Conservation (phyloP, 2,888 invertebrate genomes). For the Rhagonycha lutea region DNA sequence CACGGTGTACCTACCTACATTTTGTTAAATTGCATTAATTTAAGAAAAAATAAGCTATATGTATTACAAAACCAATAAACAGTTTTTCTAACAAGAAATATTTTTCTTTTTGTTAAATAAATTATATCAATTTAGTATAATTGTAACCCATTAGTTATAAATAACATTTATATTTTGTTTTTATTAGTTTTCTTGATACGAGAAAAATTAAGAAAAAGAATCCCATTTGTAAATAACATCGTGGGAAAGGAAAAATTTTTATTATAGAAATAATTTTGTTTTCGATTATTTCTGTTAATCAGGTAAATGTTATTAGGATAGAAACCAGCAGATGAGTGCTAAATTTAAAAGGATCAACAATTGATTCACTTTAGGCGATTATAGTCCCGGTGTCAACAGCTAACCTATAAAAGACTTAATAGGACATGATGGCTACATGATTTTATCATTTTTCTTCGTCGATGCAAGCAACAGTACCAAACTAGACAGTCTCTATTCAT, state of each 20-base stretch:
- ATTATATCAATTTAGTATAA: not conserved
- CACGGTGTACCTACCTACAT: not conserved
- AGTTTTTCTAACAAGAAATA: not conserved
- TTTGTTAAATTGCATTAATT: not conserved
- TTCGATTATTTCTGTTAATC: too few species aligned
- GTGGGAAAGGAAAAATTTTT: not conserved
- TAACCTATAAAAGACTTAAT: not conserved
- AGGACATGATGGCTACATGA: not conserved
- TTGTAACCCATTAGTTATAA: not conserved
- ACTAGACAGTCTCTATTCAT: not conserved
- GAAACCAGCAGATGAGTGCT: too few species aligned
- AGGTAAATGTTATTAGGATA: too few species aligned
- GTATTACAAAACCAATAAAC: not conserved
- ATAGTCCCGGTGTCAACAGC: not conserved
- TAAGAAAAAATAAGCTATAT: not conserved
- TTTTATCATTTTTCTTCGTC: not conserved
- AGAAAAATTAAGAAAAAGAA: not conserved
- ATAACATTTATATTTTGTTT: conserved; percentile 1
- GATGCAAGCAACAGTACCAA: not conserved
- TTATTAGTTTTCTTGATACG: not conserved
- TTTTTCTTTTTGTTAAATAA: not conserved
- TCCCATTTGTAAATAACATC: not conserved
- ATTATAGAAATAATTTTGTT: not conserved
- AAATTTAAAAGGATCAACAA: not conserved
- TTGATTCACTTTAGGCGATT: not conserved